These are phyloP conservation scores for Eupelmus urozonus DNA, from an alignment of 2,888 invertebrate genomes.

Conservation along the genomic window DNA sequence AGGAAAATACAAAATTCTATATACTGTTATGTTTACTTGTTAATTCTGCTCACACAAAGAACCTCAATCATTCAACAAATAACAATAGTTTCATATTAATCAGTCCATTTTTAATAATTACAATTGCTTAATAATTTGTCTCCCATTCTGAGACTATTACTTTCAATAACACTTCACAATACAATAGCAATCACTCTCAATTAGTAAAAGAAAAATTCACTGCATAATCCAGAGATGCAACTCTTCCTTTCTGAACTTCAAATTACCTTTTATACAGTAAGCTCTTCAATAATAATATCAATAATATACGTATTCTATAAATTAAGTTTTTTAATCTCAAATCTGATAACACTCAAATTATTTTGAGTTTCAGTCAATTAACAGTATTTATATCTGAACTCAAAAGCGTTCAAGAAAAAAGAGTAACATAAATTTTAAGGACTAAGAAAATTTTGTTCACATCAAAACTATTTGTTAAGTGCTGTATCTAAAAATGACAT, in stretches of 20 bases:
- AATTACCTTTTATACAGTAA: not conserved
- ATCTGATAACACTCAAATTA: no score
- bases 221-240: no score
- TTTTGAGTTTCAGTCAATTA: no score
- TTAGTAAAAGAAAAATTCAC: not conserved
- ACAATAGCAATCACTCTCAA: conserved; percentile 1
- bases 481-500: no score
- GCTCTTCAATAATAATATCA: not conserved
- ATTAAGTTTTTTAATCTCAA: not conserved
- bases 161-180: no score
- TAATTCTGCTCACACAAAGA: conserved; percentile 20
- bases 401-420: no score
- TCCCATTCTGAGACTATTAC: not conserved
- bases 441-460: no score
- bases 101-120: conserved; percentile 28
- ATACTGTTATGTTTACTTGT: conserved; percentile 4
- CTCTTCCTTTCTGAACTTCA: no score
- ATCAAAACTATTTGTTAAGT: no score
- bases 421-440: no score
- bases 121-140: conserved; percentile 9
- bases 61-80: conserved; percentile 41
- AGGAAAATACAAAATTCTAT: conserved; percentile 47
- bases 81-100: conserved; percentile 47
- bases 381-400: no score
- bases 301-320: not conserved